Evolutionary conservation across 2,888 invertebrate genomes (phyloP).

Genomic region (Eurytoma adleriae): DNA sequence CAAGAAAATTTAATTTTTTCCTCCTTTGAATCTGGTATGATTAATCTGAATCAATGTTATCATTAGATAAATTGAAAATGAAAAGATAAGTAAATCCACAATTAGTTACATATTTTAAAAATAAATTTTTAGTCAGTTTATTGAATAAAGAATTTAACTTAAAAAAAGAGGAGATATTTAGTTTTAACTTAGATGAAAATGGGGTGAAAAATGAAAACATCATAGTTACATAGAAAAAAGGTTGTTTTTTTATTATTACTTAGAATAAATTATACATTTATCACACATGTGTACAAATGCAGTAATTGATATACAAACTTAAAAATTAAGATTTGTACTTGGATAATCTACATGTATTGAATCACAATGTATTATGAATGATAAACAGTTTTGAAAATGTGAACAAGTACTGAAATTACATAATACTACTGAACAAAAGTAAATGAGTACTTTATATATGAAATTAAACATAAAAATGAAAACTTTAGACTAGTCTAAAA

Average conservation of each 20-base stretch:
- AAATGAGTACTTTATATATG: not conserved
- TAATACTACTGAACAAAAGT: not conserved
- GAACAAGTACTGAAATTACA: no score
- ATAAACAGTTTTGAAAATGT: no score
- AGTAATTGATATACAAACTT: slow-evolving; percentile 24
- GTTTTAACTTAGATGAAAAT: not conserved
- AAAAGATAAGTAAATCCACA: no score
- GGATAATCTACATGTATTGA: slow-evolving; percentile 4
- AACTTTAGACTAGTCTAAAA: not conserved
- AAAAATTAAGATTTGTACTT: slow-evolving; percentile 25
- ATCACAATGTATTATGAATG: slow-evolving; percentile 11
- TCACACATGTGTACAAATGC: not conserved
- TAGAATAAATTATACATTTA: slow-evolving; percentile 13
- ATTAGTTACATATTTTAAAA: no score
- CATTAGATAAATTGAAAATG: no score
- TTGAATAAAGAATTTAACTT: not conserved
- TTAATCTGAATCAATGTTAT: not conserved
- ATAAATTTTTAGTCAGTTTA: not conserved
- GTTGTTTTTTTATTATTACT: slow-evolving; percentile 27
- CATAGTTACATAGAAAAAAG: slow-evolving; percentile 5
- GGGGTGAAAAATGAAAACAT: not conserved
- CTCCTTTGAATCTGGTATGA: not conserved
- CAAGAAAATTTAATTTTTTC: not conserved
- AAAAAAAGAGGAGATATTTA: not conserved
- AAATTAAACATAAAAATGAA: not conserved